Conservation (phyloP, 2,888 invertebrate genomes). For the Drosophila seclusa region DNA sequence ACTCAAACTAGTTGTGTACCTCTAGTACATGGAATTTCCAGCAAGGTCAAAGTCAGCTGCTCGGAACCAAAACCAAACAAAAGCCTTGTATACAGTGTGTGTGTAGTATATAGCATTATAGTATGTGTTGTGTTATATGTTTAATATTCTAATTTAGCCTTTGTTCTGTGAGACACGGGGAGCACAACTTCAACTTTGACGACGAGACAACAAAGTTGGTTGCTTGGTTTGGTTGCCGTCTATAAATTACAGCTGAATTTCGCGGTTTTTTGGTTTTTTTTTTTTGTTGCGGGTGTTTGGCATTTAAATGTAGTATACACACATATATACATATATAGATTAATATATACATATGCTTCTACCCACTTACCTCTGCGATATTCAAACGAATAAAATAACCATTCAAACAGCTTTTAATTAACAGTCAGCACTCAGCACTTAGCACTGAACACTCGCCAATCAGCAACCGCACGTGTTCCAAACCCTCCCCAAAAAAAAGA, state of each 20-base stretch:
- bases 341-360: constrained; percentile 5
- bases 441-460: constrained; percentile 25
- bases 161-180: constrained; percentile 51
- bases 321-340: not conserved
- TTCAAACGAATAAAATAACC: constrained; percentile 49
- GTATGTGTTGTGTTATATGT: constrained; percentile 43
- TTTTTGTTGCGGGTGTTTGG: constrained; percentile 57
- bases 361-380: constrained; percentile 28
- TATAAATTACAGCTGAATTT: constrained; percentile 67
- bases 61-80: constrained; percentile 61
- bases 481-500: constrained; percentile 13
- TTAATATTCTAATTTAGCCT: constrained; percentile 72
- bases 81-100: constrained; percentile 43
- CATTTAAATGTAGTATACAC: constrained; percentile 56
- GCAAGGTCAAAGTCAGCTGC: constrained; percentile 80
- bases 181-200: constrained; percentile 49
- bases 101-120: constrained; percentile 27
- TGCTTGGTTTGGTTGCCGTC: constrained; percentile 30
- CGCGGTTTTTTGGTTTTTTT: not conserved
- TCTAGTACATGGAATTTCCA: constrained; percentile 23
- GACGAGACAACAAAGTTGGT: constrained; percentile 65
- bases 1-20: constrained; percentile 20
- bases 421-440: constrained; percentile 46
- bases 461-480: constrained; percentile 45
- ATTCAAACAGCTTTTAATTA: constrained; percentile 62